Evolutionary conservation across 2,888 invertebrate species (phyloP).

Genomic region (Caenorhabditis afra): DNA sequence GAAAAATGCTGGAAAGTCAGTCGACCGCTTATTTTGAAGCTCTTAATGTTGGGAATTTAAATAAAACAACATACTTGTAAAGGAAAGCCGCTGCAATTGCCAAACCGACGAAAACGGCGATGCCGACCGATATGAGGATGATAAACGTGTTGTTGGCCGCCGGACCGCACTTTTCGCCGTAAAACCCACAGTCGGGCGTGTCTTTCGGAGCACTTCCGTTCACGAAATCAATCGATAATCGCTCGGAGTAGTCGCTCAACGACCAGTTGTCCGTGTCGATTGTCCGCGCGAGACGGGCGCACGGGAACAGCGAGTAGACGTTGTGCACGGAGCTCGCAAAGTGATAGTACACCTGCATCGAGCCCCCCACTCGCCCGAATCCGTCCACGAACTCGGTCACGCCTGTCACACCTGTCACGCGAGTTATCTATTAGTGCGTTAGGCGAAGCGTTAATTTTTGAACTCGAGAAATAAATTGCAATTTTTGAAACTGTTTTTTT

Average conservation of each 20-base stretch:
- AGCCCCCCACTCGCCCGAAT: constrained; percentile 54
- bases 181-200: constrained; percentile 60
- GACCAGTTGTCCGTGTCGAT: constrained; percentile 8
- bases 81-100: constrained; percentile 51
- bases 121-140: constrained; percentile 52
- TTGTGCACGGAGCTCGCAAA: constrained; percentile 36
- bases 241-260: constrained; percentile 32
- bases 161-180: constrained; percentile 56
- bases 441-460: too few species aligned
- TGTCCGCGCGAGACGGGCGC: constrained; percentile 44
- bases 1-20: too few species aligned
- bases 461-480: too few species aligned
- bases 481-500: too few species aligned
- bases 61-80: constrained; percentile 37
- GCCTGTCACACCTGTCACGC: constrained; percentile 63
- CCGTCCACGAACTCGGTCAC: constrained; percentile 65
- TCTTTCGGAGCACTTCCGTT: constrained; percentile 57
- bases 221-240: constrained; percentile 51
- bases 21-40: too few species aligned
- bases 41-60: too few species aligned
- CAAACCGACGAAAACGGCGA: constrained; percentile 45
- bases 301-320: constrained; percentile 30
- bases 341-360: constrained; percentile 57
- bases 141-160: constrained; percentile 44
- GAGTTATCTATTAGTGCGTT: too few species aligned